phyloP scores from a whole-genome alignment of 2,113 vertebrate genomes.

The Eudyptes chrysolophus region DNA sequence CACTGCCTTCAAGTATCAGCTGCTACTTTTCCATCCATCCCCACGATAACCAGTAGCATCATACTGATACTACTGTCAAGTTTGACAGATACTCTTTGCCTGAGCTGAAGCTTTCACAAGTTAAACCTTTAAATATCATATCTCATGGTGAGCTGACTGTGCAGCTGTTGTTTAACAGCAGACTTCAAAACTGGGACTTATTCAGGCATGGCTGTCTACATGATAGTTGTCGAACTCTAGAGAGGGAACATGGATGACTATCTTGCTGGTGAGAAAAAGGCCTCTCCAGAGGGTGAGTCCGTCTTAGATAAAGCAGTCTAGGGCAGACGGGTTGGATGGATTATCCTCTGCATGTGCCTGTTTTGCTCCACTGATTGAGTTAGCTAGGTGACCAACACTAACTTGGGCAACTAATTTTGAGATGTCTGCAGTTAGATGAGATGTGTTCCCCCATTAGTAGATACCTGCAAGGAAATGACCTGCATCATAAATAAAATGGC shows the following conservation, averaged over 20 bases:
- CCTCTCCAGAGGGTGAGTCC: neutral
- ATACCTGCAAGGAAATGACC: neutral
- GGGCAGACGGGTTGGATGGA: neutral
- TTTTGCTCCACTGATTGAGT: neutral
- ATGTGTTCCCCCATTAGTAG: neutral
- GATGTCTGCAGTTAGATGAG: neutral
- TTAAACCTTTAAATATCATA: neutral
- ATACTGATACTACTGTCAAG: neutral
- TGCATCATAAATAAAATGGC: neutral
- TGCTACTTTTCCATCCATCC: neutral
- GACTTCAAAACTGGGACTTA: neutral
- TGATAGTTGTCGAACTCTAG: too few relatives aligned
- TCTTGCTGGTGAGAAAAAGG: neutral
- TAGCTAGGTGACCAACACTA: neutral
- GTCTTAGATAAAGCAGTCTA: neutral
- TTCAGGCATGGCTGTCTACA: fast-evolving
- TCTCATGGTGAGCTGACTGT: neutral
- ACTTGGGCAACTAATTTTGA: neutral
- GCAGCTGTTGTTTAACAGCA: neutral
- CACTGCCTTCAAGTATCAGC: neutral
- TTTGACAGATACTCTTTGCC: neutral
- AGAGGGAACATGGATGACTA: neutral
- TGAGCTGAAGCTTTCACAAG: neutral
- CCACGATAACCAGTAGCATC: neutral
- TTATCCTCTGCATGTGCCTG: neutral